Percentiles rank a stretch among this genome's conserved stretches.
Evolutionary conservation across 2,113 vertebrate species (phyloP).

Genomic region (Salvelinus namaycush): DNA sequence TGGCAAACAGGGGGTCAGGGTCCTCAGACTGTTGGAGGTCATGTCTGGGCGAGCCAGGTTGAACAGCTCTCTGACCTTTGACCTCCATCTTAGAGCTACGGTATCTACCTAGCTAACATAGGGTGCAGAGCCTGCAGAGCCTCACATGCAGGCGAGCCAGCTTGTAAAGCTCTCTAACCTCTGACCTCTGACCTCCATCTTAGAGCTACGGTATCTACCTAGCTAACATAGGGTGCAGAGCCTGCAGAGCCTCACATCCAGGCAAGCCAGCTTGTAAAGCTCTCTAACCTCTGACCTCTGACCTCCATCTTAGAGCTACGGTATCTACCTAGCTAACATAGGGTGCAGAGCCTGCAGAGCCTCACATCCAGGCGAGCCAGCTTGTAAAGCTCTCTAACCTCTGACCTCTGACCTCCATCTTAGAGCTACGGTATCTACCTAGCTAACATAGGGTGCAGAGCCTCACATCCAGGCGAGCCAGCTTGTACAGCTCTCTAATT

Average conservation of each 20-base stretch:
- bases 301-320: too few relatives aligned
- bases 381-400: slow-evolving; percentile 84
- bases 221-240: too few relatives aligned
- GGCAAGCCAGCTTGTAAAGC: too few relatives aligned
- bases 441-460: slow-evolving; percentile 76
- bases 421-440: slow-evolving; percentile 18
- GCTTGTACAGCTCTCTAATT: slow-evolving; percentile 77
- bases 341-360: too few relatives aligned
- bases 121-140: too few relatives aligned
- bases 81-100: too few relatives aligned
- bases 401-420: slow-evolving; percentile 37
- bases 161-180: slow-evolving; percentile 80
- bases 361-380: too few relatives aligned
- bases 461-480: slow-evolving; percentile 81
- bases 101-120: slow-evolving; percentile 70
- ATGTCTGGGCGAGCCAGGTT: slow-evolving; percentile 90
- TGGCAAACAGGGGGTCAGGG: slow-evolving; percentile 79
- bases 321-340: slow-evolving; percentile 70
- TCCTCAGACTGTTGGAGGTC: slow-evolving; percentile 88
- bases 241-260: too few relatives aligned
- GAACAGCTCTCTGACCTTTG: slow-evolving; percentile 77
- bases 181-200: too few relatives aligned
- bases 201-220: too few relatives aligned
- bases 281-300: slow-evolving; percentile 70
- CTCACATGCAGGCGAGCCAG: slow-evolving; percentile 80